A percentile compares a stretch with the other conserved stretches of the same genome.
Evolutionary conservation across 2,797 vertebrate species (phyloP).

Genomic region (Choloepus didactylus): DNA sequence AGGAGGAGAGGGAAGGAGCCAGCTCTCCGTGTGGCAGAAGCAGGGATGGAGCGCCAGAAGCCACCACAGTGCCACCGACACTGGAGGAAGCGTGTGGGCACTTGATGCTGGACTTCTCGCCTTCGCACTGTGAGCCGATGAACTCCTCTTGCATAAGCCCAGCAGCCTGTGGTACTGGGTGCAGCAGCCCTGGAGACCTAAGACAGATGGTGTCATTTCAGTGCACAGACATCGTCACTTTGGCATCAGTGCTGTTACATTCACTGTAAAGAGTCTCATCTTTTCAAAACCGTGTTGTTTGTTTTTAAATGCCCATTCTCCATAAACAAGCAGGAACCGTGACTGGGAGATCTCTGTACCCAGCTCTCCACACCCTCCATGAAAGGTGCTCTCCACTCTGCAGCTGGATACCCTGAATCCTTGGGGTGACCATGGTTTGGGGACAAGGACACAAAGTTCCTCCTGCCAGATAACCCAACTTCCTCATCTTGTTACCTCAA

Average conservation of each 20-base stretch:
- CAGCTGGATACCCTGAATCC: accelerated
- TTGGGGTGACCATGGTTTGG: accelerated
- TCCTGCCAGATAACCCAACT: not conserved
- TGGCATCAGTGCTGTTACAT: accelerated
- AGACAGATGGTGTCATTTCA: not conserved
- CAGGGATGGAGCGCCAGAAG: too few species aligned
- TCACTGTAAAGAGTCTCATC: not conserved
- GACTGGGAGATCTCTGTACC: accelerated
- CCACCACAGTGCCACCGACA: too few species aligned
- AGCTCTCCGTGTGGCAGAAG: too few species aligned
- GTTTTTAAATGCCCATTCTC: too few species aligned
- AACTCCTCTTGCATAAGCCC: too few species aligned
- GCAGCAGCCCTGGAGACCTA: too few species aligned
- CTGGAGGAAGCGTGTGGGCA: too few species aligned
- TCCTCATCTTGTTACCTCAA: accelerated
- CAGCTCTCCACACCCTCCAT: accelerated
- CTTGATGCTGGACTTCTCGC: too few species aligned
- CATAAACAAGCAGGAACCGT: accelerated
- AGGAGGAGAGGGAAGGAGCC: too few species aligned
- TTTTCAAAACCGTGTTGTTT: not conserved
- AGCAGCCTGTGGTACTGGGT: too few species aligned
- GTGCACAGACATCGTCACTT: accelerated
- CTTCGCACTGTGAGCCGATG: too few species aligned
- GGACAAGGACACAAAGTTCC: accelerated
- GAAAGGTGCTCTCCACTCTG: accelerated